Evolutionary conservation across 2,113 vertebrate species (phyloP).

Genomic region (Polyodon spathula): DNA sequence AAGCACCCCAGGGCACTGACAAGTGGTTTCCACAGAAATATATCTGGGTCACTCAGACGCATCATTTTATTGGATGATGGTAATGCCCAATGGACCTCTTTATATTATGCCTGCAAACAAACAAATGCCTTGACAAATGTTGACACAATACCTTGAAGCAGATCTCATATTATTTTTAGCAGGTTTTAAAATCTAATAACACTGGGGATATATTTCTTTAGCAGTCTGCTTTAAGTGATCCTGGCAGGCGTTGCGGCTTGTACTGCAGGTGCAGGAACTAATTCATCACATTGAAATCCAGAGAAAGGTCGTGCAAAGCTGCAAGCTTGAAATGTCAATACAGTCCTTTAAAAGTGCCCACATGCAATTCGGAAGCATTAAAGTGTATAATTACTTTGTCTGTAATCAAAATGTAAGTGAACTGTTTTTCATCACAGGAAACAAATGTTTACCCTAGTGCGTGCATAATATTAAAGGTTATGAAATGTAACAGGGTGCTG

Average conservation of each 20-base stretch:
- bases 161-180: not conserved
- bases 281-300: not conserved
- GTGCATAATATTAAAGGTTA: too few relatives aligned
- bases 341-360: not conserved
- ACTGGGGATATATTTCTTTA: not conserved
- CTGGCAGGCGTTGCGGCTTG: not conserved
- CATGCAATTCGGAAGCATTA: not conserved
- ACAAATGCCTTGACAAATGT: not conserved
- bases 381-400: not conserved
- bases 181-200: not conserved
- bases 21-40: too few relatives aligned
- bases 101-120: not conserved
- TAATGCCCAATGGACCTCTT: not conserved
- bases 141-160: not conserved
- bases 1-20: too few relatives aligned
- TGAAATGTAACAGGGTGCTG: too few relatives aligned
- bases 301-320: not conserved
- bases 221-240: not conserved
- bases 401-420: not conserved
- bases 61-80: too few relatives aligned
- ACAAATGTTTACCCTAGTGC: too few relatives aligned
- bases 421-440: too few relatives aligned
- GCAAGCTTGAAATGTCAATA: not conserved
- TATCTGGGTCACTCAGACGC: too few relatives aligned
- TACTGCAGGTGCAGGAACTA: not conserved